phyloP scores from a whole-genome alignment of 2,888 invertebrate genomes.

The Standfussiana lucernea region DNA sequence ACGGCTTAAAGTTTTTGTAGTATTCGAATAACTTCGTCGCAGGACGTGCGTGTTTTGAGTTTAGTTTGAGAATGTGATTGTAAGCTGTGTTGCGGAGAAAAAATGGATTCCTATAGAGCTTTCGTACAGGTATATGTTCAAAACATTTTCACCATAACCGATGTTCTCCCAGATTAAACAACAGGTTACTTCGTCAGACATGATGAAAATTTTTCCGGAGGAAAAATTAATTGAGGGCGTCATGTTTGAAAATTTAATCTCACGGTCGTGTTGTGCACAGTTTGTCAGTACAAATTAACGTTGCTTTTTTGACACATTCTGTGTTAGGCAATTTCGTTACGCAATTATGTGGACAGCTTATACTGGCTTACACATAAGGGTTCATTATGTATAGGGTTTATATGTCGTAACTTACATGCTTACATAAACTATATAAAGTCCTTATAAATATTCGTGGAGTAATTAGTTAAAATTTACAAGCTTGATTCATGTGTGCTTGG shows the following conservation, averaged over 20 bases:
- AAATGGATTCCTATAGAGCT: constrained; percentile 41
- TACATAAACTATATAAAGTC: constrained; percentile 19
- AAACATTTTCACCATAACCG: constrained; percentile 71
- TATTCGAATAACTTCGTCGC: constrained; percentile 80
- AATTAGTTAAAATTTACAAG: constrained; percentile 21
- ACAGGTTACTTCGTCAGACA: constrained; percentile 71
- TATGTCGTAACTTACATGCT: constrained; percentile 48
- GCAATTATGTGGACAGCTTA: constrained; percentile 65
- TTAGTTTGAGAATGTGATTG: constrained; percentile 59
- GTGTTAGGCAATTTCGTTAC: constrained; percentile 78
- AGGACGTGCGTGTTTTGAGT: constrained; percentile 81
- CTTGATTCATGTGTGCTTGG: constrained; percentile 12
- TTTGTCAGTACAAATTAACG: constrained; percentile 82
- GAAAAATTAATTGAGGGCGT: constrained; percentile 82
- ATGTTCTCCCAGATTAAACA: constrained; percentile 77
- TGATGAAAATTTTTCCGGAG: constrained; percentile 82
- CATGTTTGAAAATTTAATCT: constrained; percentile 88
- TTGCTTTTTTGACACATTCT: constrained; percentile 78
- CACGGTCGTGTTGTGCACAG: constrained; percentile 79
- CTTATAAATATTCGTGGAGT: constrained; percentile 41
- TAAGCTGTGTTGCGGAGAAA: constrained; percentile 48
- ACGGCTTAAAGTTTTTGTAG: constrained; percentile 85
- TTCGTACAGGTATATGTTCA: constrained; percentile 68
- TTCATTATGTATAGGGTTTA: constrained; percentile 60
- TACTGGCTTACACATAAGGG: constrained; percentile 50